Conservation (phyloP, 1,140 invertebrate genomes). For the Yoshiicerus persimilis region DNA sequence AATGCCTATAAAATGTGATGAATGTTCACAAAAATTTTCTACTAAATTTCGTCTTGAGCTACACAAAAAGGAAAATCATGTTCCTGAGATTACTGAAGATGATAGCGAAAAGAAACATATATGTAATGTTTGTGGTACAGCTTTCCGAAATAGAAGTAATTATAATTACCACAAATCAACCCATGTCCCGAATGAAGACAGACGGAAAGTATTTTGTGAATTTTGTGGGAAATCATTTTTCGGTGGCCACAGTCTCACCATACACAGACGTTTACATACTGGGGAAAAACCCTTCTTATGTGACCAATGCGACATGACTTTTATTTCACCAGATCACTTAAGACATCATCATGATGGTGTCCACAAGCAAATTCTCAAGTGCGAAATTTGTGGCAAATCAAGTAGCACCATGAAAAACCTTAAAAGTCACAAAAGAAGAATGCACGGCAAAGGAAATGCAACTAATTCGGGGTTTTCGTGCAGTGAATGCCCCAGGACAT, state of each 20-base stretch:
- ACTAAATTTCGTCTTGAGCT: neutral
- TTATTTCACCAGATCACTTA: neutral
- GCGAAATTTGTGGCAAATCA: neutral
- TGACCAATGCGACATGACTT: neutral
- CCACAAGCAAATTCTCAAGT: neutral
- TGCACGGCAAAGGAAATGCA: too few relatives aligned
- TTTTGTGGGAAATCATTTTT: neutral
- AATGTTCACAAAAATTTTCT: neutral
- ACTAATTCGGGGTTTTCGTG: too few relatives aligned
- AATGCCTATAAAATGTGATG: neutral
- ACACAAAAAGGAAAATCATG: neutral
- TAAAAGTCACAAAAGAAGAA: too few relatives aligned
- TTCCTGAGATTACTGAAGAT: neutral
- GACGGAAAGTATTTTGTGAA: neutral
- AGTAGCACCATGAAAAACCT: too few relatives aligned
- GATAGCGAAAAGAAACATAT: neutral
- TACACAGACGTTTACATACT: neutral
- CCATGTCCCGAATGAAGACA: neutral
- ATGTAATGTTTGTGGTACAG: neutral
- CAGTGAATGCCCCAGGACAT: too few relatives aligned
- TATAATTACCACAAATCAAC: neutral
- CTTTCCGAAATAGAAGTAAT: neutral
- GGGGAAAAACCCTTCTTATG: neutral
- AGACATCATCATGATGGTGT: neutral
- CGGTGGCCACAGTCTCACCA: neutral